Percentiles rank a stretch among this genome's conserved stretches.
phyloP scores from a whole-genome alignment of 2,113 vertebrate species.

The Seriola rivoliana region DNA sequence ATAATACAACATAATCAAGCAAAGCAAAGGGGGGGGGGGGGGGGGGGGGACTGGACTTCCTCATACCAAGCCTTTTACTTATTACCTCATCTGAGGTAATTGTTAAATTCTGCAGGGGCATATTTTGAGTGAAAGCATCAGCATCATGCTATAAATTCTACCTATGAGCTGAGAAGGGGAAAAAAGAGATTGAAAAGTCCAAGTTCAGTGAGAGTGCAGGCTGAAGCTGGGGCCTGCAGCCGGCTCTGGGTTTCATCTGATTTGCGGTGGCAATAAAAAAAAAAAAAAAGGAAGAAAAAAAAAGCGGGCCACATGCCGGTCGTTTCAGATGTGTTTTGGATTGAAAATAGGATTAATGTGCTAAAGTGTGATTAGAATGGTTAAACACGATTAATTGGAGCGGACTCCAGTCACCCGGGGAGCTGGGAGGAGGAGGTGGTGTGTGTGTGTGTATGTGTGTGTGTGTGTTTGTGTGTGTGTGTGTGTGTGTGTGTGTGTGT shows the following conservation, averaged over 20 bases:
- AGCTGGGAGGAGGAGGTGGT: slow-evolving; percentile 62
- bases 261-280: slow-evolving; percentile 95
- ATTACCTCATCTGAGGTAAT: slow-evolving; percentile 89
- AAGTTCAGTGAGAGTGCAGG: slow-evolving; percentile 98
- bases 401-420: slow-evolving; percentile 91
- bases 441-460: slow-evolving; percentile 23
- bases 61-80: slow-evolving; percentile 90
- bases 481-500: slow-evolving; percentile 35
- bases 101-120: slow-evolving; percentile 84
- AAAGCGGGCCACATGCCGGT: slow-evolving; percentile 87
- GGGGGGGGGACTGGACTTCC: slow-evolving; percentile 74
- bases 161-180: slow-evolving; percentile 62
- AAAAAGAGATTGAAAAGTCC: slow-evolving; percentile 85
- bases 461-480: slow-evolving; percentile 33
- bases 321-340: slow-evolving; percentile 95
- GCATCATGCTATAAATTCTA: slow-evolving; percentile 92
- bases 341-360: slow-evolving; percentile 99
- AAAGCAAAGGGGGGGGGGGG: background rate
- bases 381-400: slow-evolving; percentile 99
- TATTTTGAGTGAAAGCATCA: slow-evolving; percentile 89
- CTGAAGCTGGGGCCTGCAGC: slow-evolving; percentile 87
- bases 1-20: slow-evolving; percentile 70
- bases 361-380: slow-evolving; percentile 99
- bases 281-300: background rate
- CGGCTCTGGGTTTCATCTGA: slow-evolving; percentile 94